Evolutionary conservation across 2,113 vertebrate genomes (phyloP), one percentile per base, ranked within the genome.

Genomic region (Chloropsis cyanopogon): DNA sequence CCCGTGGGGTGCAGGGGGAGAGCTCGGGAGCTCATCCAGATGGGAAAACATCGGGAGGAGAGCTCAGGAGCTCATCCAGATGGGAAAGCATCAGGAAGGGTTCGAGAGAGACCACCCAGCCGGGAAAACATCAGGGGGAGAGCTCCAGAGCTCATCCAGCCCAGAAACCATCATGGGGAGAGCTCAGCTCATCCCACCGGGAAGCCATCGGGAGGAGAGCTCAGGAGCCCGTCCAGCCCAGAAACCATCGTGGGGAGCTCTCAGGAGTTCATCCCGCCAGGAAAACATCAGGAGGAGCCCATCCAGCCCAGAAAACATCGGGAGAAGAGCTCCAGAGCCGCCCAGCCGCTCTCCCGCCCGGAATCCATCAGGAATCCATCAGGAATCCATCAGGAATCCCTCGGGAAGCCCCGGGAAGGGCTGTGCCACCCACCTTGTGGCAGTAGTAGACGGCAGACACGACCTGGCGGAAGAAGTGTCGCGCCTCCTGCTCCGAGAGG

Each of bases 391-490:
- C 37, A 37, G 37, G 37, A 37, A 37, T 7, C 20, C 29, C 3
- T 7, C 0, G 0, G 47, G 10, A 41, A 12, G 3, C 41, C 33
- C 4, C 39, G 5, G 39, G 75, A 9, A 39, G 5, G 0, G 1
- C 1, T 3, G 20, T 6, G 50, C 29, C 7, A 9, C 97, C 68
- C 53, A 99, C 99, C 98, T 97, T 98, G 79, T 99, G 99, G 95
- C 99, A 99, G 96, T 99, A 99, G 92, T 98, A 98, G 64, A 99
- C 98, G 0, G 99, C 99, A 0, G 99, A 99, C 42, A 99, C 98
- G 6, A 99, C 99, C 94, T 99, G 99, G 26, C 99, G 97, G 98
- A 99, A 99, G 98, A 99, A 98, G 80, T 99, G 98, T 0, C 99
- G 97, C 4, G 99, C 98, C 20, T 99, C 98, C 1, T 83, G 97